phyloP scores from a whole-genome alignment of 2,888 invertebrate species.

The Scotopteryx bipunctaria region DNA sequence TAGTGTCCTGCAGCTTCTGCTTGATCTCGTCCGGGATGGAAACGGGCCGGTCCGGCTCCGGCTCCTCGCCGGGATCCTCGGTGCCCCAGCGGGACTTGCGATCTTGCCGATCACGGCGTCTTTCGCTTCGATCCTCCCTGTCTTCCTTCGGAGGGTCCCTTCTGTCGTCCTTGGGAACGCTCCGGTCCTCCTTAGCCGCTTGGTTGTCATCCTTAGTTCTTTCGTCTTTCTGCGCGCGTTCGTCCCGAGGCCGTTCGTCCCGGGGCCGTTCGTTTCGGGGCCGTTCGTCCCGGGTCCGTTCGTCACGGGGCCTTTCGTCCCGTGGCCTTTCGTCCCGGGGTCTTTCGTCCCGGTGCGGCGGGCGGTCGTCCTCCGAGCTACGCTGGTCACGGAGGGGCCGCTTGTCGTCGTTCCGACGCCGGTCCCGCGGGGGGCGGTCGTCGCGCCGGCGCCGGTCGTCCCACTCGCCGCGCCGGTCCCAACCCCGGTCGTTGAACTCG shows the following conservation, averaged over 20 bases:
- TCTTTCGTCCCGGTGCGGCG: not conserved
- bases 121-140: conserved; percentile 16
- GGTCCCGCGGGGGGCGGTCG: conserved; percentile 23
- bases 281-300: conserved; percentile 23
- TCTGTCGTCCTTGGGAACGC: conserved; percentile 2
- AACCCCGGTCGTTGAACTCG: conserved; percentile 65
- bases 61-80: conserved; percentile 43
- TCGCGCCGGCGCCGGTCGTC: conserved; percentile 41
- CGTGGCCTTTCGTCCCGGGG: conserved; percentile 36
- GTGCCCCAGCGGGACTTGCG: conserved; percentile 77
- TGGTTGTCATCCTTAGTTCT: not conserved
- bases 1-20: conserved; percentile 15
- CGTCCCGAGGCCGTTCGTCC: conserved; percentile 31
- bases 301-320: conserved; percentile 42
- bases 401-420: conserved; percentile 15
- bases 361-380: not conserved
- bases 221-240: conserved; percentile 18
- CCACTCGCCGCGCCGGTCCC: conserved; percentile 67
- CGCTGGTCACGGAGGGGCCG: conserved; percentile 9
- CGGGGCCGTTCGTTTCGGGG: conserved; percentile 28
- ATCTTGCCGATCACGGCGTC: conserved; percentile 46
- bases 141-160: not conserved
- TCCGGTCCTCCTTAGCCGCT: not conserved
- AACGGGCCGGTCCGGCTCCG: conserved; percentile 5
- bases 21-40: conserved; percentile 19